Base-by-base conservation (phyloP, 2,113 vertebrate genomes). In the Psilopsiagon aurifrons region DNA sequence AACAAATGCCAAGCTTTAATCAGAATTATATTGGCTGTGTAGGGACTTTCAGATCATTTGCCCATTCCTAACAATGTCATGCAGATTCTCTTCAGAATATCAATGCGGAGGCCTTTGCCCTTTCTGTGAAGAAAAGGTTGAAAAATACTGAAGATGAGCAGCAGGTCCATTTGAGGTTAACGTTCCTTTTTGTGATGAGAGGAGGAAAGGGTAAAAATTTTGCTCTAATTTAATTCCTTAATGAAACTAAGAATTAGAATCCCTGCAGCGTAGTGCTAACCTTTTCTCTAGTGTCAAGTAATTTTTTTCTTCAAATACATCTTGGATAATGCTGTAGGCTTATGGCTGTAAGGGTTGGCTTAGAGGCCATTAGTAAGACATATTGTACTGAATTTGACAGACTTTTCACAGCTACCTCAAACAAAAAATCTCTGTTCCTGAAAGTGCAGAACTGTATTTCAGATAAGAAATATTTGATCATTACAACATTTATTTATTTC, bases 1-100 rank as follows among this genome's bases (percentile, higher is more conserved):
- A 96, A 97, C 95, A 97, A 98, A 97, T 93, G 95, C 93, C 86
- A 90, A 77, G 81, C 90, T 97, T 96, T 98, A 95, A 97, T 96
- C 97, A 96, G 92, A 95, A 92, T 75, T 69, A 86, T 77, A 83
- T 43, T 79, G 96, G 83, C 74, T 83, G 55, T 83, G 57, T 54
- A 71, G 93, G 80, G 83, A 87, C 93, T 95, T 96, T 81, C 90
- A 77, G 83, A 93, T 96, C 93, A 83, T 92, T 94, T 92, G 44
- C 83, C 82, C 81, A 79, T 51, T 92, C 64, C 91, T 81, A 96
- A 94, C 94, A 88, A 85, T 81, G 83, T 91, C 95, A 66, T 44
- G 68, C 70, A 88, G 92, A 95, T 92, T 95, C 79, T 73, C 70
- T 55, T 77, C 88, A 83, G 96, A 97, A 96, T 91, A 85, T 80